Percentiles rank a stretch among this genome's conserved stretches.
Evolutionary conservation across 2,797 vertebrate species (phyloP).

Genomic region (Myotis myotis): DNA sequence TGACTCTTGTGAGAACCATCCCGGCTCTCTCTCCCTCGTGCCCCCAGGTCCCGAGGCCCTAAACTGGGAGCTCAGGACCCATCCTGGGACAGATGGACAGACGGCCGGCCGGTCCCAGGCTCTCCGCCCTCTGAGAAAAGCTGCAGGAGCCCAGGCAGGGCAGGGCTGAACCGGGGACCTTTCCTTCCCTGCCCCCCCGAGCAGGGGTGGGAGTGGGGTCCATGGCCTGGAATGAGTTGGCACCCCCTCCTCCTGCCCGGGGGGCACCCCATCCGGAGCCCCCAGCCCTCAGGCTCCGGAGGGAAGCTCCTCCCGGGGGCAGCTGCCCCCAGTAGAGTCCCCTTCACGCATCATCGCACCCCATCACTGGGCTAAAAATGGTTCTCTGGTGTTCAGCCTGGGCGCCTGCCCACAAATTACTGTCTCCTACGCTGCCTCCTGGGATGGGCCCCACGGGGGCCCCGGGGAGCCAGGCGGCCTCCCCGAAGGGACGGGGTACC

Average conservation of each 20-base stretch:
- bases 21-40: background rate
- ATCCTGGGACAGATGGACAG: background rate
- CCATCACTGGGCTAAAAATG: slow-evolving; percentile 49
- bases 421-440: slow-evolving; percentile 29
- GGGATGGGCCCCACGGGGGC: slow-evolving; percentile 48
- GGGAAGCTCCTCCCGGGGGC: background rate
- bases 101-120: too few species aligned
- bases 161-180: fast-evolving
- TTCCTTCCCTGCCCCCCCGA: background rate
- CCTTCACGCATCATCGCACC: slow-evolving; percentile 45
- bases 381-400: slow-evolving; percentile 64
- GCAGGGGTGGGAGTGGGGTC: background rate
- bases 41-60: background rate
- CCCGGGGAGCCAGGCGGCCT: background rate
- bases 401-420: slow-evolving; percentile 60
- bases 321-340: slow-evolving; percentile 4
- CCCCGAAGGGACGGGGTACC: background rate
- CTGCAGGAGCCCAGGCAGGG: background rate
- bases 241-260: background rate
- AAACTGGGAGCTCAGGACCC: background rate
- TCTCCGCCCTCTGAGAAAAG: background rate
- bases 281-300: background rate
- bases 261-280: background rate
- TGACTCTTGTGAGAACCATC: background rate
- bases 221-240: background rate